Base-by-base conservation (phyloP, 2,888 invertebrate species). In the Chrysina gloriosa region DNA sequence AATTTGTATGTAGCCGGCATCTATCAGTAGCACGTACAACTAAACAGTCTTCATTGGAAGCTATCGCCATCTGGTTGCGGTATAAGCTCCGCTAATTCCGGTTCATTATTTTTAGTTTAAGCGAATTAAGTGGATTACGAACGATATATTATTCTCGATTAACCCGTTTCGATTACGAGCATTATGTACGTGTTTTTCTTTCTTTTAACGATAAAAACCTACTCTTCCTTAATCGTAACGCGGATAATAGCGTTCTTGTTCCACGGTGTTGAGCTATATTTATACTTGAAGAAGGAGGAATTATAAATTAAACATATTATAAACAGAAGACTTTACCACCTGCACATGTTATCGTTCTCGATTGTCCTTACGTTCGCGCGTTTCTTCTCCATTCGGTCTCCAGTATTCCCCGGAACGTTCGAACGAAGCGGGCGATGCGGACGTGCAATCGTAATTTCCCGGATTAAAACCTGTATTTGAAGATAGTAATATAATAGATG, bases 401-500 rank as follows among this genome's bases (percentile, higher is more conserved):
- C 39, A 11, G 9, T 45, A 45, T n/a, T 21, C 14, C 19, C 14
- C 31, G 3, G 25, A 1, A 14, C 21, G n/a, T 29, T 27, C 7
- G 45, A 42, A 23, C 19, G 25, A 45, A 63, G 31, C 16, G 14
- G 14, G 29, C 29, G 6, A 19, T n/a, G 52, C 29, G 23, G 11
- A 36, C n/a, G 42, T 58, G 58, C 9, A 25, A 14, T 39, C 21
- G 36, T 56, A 58, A 39, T 39, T 42, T 42, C 25, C 25, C 34
- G 64, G 48, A 64, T 64, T 63, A 52, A 39, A 67, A 67, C 63
- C 66, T 42, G 66, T 66, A 66, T 66, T 66, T 58, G 66, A 63
- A 63, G 67, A 67, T 58, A 67, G 63, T 67, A 67, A 67, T 67
- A 50, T 67, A 67, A 52, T 67, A 54, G 67, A 67, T 67, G 67